Percentiles rank a stretch among this genome's conserved stretches.
Evolutionary conservation across 2,888 invertebrate species (phyloP).

Genomic region (Operophtera brumata): DNA sequence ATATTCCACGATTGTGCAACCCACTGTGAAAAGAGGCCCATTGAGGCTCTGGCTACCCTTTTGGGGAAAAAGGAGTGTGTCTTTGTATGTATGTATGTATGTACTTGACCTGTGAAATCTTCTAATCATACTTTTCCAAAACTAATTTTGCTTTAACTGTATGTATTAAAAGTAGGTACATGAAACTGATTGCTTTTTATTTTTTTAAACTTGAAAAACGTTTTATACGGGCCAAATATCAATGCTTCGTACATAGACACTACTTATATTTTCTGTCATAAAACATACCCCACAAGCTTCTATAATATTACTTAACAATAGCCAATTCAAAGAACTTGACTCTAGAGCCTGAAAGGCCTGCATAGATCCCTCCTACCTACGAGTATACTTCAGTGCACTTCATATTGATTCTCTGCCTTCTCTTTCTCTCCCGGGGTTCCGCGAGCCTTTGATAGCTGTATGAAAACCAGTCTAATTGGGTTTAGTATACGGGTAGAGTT

Average conservation of each 20-base stretch:
- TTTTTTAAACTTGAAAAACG: neutral
- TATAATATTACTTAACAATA: neutral
- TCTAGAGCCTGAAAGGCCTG: neutral
- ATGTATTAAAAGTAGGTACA: too few species aligned
- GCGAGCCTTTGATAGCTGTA: constrained; percentile 12
- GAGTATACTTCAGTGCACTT: constrained; percentile 30
- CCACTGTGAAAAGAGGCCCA: too few species aligned
- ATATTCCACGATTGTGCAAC: too few species aligned
- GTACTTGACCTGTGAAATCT: too few species aligned
- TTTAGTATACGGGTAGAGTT: neutral
- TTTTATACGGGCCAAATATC: too few species aligned
- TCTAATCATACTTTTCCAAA: too few species aligned
- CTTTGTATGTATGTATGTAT: too few species aligned
- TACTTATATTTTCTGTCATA: too few species aligned
- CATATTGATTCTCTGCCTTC: constrained; percentile 28
- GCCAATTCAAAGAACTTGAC: neutral
- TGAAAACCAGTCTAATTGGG: constrained; percentile 1
- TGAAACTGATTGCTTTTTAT: neutral
- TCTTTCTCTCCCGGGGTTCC: constrained; percentile 27
- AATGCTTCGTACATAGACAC: too few species aligned
- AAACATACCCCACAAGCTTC: neutral
- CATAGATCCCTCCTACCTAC: neutral
- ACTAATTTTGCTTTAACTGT: too few species aligned
- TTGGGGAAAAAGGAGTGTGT: too few species aligned
- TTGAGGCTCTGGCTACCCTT: too few species aligned